phyloP scores from a whole-genome alignment of 1,140 invertebrate species.

The Philopotamus ludificatus region DNA sequence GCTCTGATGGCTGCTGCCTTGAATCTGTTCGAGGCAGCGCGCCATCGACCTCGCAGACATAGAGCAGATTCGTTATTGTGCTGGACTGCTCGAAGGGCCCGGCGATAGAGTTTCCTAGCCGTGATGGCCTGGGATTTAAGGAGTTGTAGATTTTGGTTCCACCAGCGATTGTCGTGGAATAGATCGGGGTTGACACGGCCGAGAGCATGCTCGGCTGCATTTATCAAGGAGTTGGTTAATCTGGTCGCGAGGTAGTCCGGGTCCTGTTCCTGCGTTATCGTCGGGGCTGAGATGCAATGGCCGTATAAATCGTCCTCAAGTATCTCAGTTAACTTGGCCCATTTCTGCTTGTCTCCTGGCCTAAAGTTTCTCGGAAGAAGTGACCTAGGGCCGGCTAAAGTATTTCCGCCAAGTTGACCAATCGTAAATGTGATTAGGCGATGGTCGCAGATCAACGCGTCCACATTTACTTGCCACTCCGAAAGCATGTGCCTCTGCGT shows the following conservation, averaged over 20 bases:
- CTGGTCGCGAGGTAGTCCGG: background rate
- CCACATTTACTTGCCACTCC: no score
- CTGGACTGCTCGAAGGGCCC: background rate
- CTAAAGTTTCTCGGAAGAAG: background rate
- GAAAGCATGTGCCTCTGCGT: background rate
- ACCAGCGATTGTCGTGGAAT: background rate
- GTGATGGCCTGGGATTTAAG: background rate
- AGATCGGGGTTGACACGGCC: background rate
- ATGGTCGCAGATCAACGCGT: no score
- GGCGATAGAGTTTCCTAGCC: background rate
- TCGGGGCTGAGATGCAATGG: background rate
- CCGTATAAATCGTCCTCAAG: background rate
- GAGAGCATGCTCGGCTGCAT: background rate
- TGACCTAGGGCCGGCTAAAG: background rate
- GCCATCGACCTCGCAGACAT: no score
- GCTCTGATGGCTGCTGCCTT: background rate
- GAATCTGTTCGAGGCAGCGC: background rate
- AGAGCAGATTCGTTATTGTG: background rate
- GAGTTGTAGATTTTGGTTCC: background rate
- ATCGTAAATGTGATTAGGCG: no score
- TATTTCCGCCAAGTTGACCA: background rate
- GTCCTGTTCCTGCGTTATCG: background rate
- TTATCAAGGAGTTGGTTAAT: background rate
- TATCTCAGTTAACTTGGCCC: background rate
- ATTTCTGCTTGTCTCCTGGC: no score